Conservation (phyloP, 2,113 vertebrate genomes). For the Chaenogobius annularis region DNA sequence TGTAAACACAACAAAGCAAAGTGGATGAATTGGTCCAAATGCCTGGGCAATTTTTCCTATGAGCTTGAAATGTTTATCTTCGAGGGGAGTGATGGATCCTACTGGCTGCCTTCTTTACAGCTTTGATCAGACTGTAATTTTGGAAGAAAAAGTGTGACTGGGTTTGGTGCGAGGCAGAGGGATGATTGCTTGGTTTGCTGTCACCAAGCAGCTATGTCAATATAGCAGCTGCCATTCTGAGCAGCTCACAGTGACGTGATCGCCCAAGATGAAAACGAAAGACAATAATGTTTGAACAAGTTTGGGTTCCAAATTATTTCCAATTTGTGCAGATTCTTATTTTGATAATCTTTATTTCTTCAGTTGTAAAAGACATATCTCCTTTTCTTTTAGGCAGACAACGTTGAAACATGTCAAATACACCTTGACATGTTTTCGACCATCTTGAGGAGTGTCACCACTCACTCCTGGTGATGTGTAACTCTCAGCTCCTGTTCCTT, state of each 20-base stretch:
- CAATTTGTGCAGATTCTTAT: background rate
- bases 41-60: slow-evolving; percentile 6
- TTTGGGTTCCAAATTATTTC: background rate
- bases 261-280: too few relatives aligned
- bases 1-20: slow-evolving; percentile 33
- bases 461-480: too few relatives aligned
- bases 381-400: background rate
- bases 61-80: slow-evolving; percentile 40
- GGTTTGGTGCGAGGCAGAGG: slow-evolving; percentile 36
- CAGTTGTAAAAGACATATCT: background rate
- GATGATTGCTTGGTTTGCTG: slow-evolving; percentile 50
- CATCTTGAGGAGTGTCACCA: background rate
- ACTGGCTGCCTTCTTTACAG: slow-evolving; percentile 34
- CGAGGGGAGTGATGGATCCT: slow-evolving; percentile 30
- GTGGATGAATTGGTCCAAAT: slow-evolving; percentile 24
- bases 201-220: slow-evolving; percentile 40
- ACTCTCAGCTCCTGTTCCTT: too few relatives aligned
- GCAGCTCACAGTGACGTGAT: background rate
- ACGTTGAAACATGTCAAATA: background rate
- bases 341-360: background rate
- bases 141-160: slow-evolving; percentile 41
- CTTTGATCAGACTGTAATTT: slow-evolving; percentile 44
- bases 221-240: slow-evolving; percentile 56
- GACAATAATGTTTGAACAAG: too few relatives aligned
- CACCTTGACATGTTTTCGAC: background rate